Percentiles rank a stretch among this genome's conserved stretches.
phyloP scores from a whole-genome alignment of 2,113 vertebrate species.

The Cettia cetti region DNA sequence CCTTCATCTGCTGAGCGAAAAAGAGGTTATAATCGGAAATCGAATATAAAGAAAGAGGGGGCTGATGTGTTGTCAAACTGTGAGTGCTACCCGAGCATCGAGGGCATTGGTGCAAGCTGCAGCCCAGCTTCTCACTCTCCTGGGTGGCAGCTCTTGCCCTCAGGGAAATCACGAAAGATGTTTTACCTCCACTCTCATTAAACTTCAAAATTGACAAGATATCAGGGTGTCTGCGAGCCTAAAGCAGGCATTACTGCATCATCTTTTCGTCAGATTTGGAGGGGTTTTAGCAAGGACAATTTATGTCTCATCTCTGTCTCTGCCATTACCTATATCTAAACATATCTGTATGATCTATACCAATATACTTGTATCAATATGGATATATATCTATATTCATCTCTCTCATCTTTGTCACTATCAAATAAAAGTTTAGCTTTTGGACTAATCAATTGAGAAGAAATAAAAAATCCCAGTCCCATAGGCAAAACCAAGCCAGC shows the following conservation, averaged over 20 bases:
- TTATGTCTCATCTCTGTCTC: background rate
- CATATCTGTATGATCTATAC: background rate
- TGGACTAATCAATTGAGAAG: fast-evolving
- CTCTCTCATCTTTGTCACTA: background rate
- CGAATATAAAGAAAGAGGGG: background rate
- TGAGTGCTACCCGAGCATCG: fast-evolving
- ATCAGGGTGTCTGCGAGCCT: background rate
- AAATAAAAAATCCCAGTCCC: background rate
- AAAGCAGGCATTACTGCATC: background rate
- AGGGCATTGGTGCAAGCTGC: background rate
- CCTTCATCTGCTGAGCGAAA: background rate
- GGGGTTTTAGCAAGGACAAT: background rate
- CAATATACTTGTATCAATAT: background rate
- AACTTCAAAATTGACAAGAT: background rate
- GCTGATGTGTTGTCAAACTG: background rate
- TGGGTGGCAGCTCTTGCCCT: background rate
- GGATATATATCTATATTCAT: background rate
- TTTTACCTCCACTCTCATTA: background rate
- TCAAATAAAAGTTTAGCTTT: background rate
- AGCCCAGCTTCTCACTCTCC: background rate
- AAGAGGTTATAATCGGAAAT: background rate
- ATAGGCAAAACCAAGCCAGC: background rate
- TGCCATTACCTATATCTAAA: background rate
- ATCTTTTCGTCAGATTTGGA: background rate
- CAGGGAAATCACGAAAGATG: background rate